Evolutionary conservation across 2,797 vertebrate genomes (phyloP), one percentile per base, ranked within the genome.

Genomic region (Stomatorhinus walkeri): DNA sequence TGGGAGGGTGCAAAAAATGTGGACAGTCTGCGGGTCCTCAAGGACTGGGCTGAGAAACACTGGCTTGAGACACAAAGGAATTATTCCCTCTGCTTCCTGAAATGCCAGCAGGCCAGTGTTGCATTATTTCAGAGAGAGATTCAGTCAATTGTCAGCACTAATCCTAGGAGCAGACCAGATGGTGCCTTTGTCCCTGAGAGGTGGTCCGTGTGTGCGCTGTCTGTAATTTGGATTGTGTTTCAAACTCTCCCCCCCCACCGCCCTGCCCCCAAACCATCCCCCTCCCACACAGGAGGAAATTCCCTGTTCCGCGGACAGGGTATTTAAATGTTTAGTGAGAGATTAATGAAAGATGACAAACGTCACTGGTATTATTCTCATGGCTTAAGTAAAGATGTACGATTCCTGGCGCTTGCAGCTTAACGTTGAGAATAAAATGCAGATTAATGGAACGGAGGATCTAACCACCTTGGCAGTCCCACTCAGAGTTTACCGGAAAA

Each of bases 161-260:
- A 79, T 64, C 87, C 88, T 56, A 14, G 22, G 87, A 87, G 88
- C 52, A 86, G 59, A 72, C 83, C 89, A 56, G 64, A 88, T 76
- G 87, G 87, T 22, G 16, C 36, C 72, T 36, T 79, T 79, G 72
- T 79, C 72, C 72, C 72, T 8, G 72, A 79, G 72, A 79, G 72
- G 72, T 36, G 72, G 72, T 79, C 72, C 2, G 12, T 79, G 72
- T 43, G 36, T 79, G 72, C 16, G 16, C 16, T 79, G 72, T 79
- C 72, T 76, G 72, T 76, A 19, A 76, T 76, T 76, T 40, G 28
- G 32, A 68, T 68, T 68, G 61, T 68, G 61, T 64, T 68, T 68
- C 61, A 68, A 32, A 12, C 61, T 4, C 61, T 1, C 24, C 24
- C 56, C 56, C 59, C 59, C n/a, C 59, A n/a, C 7, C 2, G 14